A percentile compares a stretch with the other conserved stretches of the same genome.
These are phyloP conservation scores for Ondatra zibethicus DNA, from an alignment of 2,113 vertebrate genomes.

Conservation along the genomic window DNA sequence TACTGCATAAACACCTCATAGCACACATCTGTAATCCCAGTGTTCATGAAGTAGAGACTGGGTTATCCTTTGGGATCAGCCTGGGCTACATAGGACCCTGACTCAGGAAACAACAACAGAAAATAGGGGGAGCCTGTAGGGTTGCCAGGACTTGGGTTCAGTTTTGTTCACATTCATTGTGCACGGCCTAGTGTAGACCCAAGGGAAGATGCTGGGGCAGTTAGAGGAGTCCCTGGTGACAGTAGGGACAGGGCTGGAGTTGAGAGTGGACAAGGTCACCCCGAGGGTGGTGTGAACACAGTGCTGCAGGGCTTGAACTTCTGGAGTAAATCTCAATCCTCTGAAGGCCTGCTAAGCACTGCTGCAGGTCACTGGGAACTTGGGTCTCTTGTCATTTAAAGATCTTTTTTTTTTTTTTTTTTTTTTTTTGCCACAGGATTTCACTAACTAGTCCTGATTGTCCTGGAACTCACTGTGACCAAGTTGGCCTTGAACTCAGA, in stretches of 20 bases:
- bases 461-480: background rate
- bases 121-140: background rate
- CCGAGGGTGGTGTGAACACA: background rate
- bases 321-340: background rate
- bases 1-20: too few relatives aligned
- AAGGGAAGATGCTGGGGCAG: background rate
- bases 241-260: background rate
- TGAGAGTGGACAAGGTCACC: background rate
- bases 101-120: background rate
- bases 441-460: background rate
- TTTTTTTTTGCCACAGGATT: background rate
- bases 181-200: background rate
- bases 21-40: background rate
- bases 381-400: background rate
- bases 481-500: background rate
- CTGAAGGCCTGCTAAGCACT: background rate
- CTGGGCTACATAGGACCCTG: background rate
- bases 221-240: background rate
- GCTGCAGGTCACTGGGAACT: background rate
- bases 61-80: background rate
- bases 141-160: background rate
- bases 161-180: background rate
- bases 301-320: background rate
- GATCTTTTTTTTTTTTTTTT: background rate
- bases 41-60: background rate